Percentiles rank a stretch among this genome's conserved stretches.
These are phyloP conservation scores for Troides helena DNA, from an alignment of 2,888 invertebrate species.

Conservation along the genomic window DNA sequence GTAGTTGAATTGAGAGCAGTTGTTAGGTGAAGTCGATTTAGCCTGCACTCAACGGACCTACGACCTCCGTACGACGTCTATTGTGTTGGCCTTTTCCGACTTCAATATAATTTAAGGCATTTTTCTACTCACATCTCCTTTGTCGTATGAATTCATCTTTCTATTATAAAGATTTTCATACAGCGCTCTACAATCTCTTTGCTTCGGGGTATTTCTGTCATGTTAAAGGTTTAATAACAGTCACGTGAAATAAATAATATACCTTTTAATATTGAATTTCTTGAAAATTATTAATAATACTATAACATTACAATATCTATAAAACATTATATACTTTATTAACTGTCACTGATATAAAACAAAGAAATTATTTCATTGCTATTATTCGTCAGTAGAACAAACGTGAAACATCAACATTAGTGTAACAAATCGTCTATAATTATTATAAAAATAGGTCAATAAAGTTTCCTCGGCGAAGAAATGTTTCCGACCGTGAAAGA, in stretches of 20 bases:
- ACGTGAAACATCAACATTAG: conserved; percentile 53
- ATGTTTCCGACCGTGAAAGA: conserved; percentile 62
- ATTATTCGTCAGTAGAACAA: conserved; percentile 39
- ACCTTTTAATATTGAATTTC: neutral
- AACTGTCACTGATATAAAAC: no score
- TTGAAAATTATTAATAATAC: no score
- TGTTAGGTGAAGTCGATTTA: conserved; percentile 56
- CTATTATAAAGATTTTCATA: conserved; percentile 34
- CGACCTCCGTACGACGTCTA: conserved; percentile 47
- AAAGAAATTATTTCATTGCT: no score
- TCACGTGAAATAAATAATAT: conserved; percentile 18
- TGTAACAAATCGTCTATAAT: conserved; percentile 57
- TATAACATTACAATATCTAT: no score
- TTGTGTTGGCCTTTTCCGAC: conserved; percentile 62
- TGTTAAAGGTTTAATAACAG: conserved; percentile 23
- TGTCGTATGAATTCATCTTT: conserved; percentile 44
- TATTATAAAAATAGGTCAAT: conserved; percentile 64
- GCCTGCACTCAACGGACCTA: conserved; percentile 55
- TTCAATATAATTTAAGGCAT: conserved; percentile 66
- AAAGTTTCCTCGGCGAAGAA: conserved; percentile 55
- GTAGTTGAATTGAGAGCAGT: conserved; percentile 54
- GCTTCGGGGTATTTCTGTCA: conserved; percentile 23
- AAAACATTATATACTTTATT: no score
- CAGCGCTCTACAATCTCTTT: conserved; percentile 22
- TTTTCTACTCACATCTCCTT: conserved; percentile 47